Evolutionary conservation across 2,797 vertebrate genomes (phyloP).

Genomic region (Muscicapa striata): DNA sequence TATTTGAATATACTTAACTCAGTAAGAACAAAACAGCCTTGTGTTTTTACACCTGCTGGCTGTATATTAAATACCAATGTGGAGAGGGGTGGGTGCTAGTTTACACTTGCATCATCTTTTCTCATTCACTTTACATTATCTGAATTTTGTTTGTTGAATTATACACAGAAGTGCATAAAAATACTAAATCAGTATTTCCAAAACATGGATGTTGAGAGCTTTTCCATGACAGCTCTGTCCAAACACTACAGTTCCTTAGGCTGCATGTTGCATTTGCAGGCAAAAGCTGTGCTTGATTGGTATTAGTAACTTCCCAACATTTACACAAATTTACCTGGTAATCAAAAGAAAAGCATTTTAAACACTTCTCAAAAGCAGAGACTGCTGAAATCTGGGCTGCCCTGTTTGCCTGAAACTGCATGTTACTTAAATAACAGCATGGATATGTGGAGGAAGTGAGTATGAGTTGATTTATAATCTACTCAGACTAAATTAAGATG

Average conservation of each 20-base stretch:
- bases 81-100: constrained; percentile 21
- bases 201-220: neutral
- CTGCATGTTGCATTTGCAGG: neutral
- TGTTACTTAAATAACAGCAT: neutral
- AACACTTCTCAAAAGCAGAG: neutral
- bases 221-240: neutral
- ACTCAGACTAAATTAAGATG: neutral
- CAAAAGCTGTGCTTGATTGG: neutral
- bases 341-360: neutral
- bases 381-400: neutral
- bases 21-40: neutral
- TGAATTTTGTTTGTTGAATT: neutral
- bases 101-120: neutral
- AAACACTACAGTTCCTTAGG: neutral
- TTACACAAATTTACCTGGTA: neutral
- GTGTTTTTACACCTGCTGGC: neutral
- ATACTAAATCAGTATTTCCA: neutral
- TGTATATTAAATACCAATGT: neutral
- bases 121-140: neutral
- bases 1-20: neutral
- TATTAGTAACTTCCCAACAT: neutral
- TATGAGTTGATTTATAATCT: neutral
- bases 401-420: neutral
- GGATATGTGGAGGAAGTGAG: neutral
- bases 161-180: neutral